Conservation (phyloP, 92 coral and sea anemone species). For the Zoanthus sociatus region DNA sequence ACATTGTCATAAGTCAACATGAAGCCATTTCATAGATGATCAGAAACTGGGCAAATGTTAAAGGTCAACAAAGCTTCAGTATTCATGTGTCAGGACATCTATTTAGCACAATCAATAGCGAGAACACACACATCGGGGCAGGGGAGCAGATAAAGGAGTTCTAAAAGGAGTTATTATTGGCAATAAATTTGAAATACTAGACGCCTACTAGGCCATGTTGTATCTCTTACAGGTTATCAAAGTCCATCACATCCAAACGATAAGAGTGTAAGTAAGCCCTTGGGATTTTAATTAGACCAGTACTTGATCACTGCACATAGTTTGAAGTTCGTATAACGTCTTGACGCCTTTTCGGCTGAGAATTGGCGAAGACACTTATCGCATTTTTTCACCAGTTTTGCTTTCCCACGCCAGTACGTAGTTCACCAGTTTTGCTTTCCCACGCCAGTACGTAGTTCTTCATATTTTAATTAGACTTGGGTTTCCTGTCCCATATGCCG, state of each 20-base stretch:
- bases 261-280: conserved; percentile 22
- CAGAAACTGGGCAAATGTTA: not conserved
- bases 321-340: conserved; percentile 37
- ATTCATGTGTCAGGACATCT: conserved; percentile 35
- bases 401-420: conserved; percentile 40
- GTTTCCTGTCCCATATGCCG: conserved; percentile 20
- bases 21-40: conserved; percentile 12
- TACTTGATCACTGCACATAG: conserved; percentile 32
- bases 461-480: conserved; percentile 8
- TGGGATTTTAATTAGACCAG: conserved; percentile 38
- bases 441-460: conserved; percentile 24
- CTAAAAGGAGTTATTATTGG: conserved; percentile 25
- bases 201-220: not conserved
- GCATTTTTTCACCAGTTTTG: conserved; percentile 33
- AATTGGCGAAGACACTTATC: conserved; percentile 42
- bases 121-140: conserved; percentile 47
- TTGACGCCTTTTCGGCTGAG: conserved; percentile 54
- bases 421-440: conserved; percentile 38
- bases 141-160: conserved; percentile 23
- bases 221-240: conserved; percentile 38
- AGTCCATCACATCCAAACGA: not conserved
- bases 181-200: conserved; percentile 20
- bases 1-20: not conserved
- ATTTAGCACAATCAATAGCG: conserved; percentile 34
- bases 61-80: conserved; percentile 26